Percentiles rank a stretch among this genome's conserved stretches.
These are phyloP conservation scores for Atractosteus spatula DNA, from an alignment of 2,113 vertebrate species.

Conservation along the genomic window DNA sequence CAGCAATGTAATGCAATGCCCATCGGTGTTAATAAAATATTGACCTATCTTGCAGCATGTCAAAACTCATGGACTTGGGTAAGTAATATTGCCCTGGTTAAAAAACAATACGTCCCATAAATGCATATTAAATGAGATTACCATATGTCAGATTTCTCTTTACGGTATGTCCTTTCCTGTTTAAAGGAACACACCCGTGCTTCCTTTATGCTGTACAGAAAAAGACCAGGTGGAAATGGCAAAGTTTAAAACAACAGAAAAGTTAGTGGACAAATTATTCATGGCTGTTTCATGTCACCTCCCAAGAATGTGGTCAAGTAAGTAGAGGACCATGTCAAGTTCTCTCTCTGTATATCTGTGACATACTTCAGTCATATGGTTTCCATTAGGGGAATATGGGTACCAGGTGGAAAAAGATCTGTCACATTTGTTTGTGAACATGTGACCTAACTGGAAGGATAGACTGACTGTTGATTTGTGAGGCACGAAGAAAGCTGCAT, in stretches of 20 bases:
- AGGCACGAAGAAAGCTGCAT: too few species aligned
- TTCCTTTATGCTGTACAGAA: background rate
- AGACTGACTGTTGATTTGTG: too few species aligned
- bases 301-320: constrained; percentile 61
- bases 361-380: too few species aligned
- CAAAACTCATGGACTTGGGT: constrained; percentile 54
- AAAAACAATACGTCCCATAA: too few species aligned
- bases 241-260: constrained; percentile 56
- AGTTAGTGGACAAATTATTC: constrained; percentile 55
- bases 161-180: too few species aligned
- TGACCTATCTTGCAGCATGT: constrained; percentile 45
- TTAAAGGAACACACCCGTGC: background rate
- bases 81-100: constrained; percentile 29
- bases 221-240: constrained; percentile 19
- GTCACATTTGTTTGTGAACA: too few species aligned
- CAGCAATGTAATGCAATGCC: too few species aligned
- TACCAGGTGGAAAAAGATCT: too few species aligned
- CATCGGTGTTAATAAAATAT: background rate
- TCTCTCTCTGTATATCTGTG: background rate
- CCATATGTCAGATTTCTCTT: too few species aligned
- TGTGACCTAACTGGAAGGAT: too few species aligned
- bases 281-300: constrained; percentile 56
- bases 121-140: too few species aligned
- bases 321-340: constrained; percentile 33
- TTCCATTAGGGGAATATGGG: too few species aligned